Conservation (phyloP, 1,140 invertebrate species). For the Lutraria rhynchaena region DNA sequence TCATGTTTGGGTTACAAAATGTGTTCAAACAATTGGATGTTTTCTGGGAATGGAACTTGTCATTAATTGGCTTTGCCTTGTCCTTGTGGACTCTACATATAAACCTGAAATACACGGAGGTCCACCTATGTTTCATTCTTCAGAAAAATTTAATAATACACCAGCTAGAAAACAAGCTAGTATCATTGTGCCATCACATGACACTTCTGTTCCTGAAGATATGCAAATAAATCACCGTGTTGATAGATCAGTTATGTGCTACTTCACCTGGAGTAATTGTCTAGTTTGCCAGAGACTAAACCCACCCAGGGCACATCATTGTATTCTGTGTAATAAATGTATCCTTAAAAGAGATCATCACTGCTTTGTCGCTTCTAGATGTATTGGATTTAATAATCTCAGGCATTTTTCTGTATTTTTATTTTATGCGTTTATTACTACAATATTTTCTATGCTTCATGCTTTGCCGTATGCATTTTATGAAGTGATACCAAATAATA, state of each 20-base stretch:
- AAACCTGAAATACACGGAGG: slow-evolving; percentile 42
- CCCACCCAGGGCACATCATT: slow-evolving; percentile 75
- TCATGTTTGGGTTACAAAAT: background rate
- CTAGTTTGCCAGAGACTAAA: slow-evolving; percentile 56
- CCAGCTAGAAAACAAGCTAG: background rate
- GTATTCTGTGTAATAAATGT: slow-evolving; percentile 69
- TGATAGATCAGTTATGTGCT: slow-evolving; percentile 44
- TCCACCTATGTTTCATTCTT: background rate
- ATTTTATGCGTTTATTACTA: slow-evolving; percentile 81
- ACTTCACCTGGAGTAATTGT: slow-evolving; percentile 72
- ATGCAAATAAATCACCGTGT: slow-evolving; percentile 1
- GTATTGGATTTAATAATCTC: slow-evolving; percentile 94
- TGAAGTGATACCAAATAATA: slow-evolving; percentile 45
- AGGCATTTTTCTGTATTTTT: slow-evolving; percentile 93
- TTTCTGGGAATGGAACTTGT: slow-evolving; percentile 62
- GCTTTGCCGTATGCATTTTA: slow-evolving; percentile 52
- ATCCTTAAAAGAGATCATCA: slow-evolving; percentile 91
- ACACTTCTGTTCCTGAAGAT: background rate
- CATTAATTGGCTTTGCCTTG: slow-evolving; percentile 67
- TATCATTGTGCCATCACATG: background rate
- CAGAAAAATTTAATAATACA: background rate
- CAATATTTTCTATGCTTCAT: slow-evolving; percentile 36
- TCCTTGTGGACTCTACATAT: slow-evolving; percentile 64
- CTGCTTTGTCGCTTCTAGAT: slow-evolving; percentile 94
- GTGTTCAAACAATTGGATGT: slow-evolving; percentile 31